Percentiles rank a stretch among this genome's conserved stretches.
These are phyloP conservation scores for Chalcis sispes DNA, from an alignment of 2,888 invertebrate genomes.

Conservation along the genomic window DNA sequence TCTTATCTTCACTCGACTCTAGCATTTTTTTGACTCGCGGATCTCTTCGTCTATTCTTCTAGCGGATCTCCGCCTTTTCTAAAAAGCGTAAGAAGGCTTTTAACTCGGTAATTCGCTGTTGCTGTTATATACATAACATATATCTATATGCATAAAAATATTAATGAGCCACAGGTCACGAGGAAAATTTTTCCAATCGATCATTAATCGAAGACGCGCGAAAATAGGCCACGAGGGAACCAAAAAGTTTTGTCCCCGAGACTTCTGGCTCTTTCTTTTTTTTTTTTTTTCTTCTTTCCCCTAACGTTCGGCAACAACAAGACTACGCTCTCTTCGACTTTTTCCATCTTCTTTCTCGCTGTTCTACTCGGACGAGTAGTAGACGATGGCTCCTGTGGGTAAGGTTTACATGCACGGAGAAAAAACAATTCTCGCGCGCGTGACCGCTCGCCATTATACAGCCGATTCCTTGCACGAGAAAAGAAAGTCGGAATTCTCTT, in stretches of 20 bases:
- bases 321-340: no score
- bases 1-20: no score
- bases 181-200: neutral
- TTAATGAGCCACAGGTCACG: neutral
- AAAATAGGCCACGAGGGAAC: neutral
- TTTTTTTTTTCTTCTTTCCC: neutral
- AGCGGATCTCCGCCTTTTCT: no score
- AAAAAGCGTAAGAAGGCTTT: no score
- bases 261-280: neutral
- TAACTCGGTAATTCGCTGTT: no score
- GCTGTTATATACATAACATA: no score
- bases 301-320: neutral
- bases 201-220: neutral
- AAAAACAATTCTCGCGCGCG: constrained; percentile 23
- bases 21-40: no score
- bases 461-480: constrained; percentile 42
- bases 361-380: neutral
- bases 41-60: neutral
- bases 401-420: neutral
- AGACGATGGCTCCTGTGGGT: constrained; percentile 12
- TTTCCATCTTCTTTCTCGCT: no score
- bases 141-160: neutral
- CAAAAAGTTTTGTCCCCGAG: neutral
- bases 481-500: no score
- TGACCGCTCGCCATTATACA: neutral